phyloP scores from a whole-genome alignment of 2,113 vertebrate genomes.

The Raja brachyura region DNA sequence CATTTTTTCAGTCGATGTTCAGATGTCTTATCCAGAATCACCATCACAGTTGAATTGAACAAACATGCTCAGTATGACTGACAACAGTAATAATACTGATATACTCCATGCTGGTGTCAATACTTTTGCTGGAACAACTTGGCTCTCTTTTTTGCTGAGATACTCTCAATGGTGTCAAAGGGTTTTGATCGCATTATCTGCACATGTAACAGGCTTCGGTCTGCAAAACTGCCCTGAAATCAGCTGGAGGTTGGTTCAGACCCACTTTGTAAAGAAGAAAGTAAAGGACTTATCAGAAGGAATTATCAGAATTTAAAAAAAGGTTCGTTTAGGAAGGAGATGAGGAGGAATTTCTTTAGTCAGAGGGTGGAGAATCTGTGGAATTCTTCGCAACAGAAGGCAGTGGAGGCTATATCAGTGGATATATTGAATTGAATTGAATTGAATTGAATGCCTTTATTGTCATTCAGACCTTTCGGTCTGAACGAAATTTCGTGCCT shows the following conservation, averaged over 20 bases:
- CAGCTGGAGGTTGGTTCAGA: background rate
- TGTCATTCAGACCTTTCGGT: too few species aligned
- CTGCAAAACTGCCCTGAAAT: background rate
- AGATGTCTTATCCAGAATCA: background rate
- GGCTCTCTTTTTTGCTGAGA: background rate
- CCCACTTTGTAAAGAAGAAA: background rate
- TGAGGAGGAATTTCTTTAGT: too few species aligned
- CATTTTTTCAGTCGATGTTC: background rate
- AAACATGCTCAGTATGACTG: background rate
- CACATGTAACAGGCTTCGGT: background rate
- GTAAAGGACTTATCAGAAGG: too few species aligned
- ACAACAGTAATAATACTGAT: background rate
- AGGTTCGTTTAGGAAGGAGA: too few species aligned
- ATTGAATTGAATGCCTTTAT: too few species aligned
- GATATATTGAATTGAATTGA: too few species aligned
- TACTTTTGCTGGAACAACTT: background rate
- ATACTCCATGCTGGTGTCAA: background rate
- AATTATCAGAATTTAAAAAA: too few species aligned
- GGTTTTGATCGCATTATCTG: background rate
- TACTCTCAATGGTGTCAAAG: background rate
- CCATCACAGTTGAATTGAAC: background rate
- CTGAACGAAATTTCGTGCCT: too few species aligned
- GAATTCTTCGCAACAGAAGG: too few species aligned
- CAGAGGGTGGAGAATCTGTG: too few species aligned
- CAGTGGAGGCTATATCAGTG: too few species aligned